These are phyloP conservation scores for Polydrusus cervinus DNA, from an alignment of 2,888 invertebrate species.

Conservation along the genomic window DNA sequence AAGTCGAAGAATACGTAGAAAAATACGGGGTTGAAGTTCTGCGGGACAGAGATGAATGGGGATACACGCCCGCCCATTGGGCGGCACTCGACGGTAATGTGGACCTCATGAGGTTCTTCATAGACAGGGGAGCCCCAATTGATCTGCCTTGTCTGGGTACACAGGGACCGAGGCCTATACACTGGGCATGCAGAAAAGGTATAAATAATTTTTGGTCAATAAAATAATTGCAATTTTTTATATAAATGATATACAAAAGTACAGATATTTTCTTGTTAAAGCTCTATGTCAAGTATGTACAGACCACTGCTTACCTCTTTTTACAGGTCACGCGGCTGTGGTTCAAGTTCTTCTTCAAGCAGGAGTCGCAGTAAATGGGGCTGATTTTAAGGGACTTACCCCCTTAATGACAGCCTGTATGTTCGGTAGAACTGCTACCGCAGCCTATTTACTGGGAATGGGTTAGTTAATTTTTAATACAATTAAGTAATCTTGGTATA, in stretches of 20 bases:
- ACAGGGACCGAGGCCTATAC: constrained; percentile 92
- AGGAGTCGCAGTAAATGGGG: constrained; percentile 91
- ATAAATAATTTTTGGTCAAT: not conserved
- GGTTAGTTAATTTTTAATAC: constrained; percentile 34
- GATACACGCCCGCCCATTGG: constrained; percentile 96
- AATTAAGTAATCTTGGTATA: too few relatives aligned
- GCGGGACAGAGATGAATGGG: constrained; percentile 90
- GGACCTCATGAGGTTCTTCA: constrained; percentile 90
- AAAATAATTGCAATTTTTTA: too few relatives aligned
- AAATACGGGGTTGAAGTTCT: constrained; percentile 85
- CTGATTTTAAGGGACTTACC: constrained; percentile 92
- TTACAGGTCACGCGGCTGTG: constrained; percentile 84
- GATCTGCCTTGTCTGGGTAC: constrained; percentile 91
- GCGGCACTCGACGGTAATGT: constrained; percentile 91
- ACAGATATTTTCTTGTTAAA: too few relatives aligned
- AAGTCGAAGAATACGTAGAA: constrained; percentile 89
- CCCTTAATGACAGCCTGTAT: constrained; percentile 94
- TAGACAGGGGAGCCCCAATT: constrained; percentile 88
- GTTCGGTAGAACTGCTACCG: constrained; percentile 93
- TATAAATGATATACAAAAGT: not conserved
- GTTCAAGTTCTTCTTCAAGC: constrained; percentile 85
- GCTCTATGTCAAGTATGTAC: too few relatives aligned
- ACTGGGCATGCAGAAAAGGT: constrained; percentile 93
- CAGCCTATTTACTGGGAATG: constrained; percentile 83
- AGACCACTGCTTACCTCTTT: not conserved